Evolutionary conservation across 2,888 invertebrate genomes (phyloP), one percentile per base, ranked within the genome.

Genomic region (Dryococelus australis): DNA sequence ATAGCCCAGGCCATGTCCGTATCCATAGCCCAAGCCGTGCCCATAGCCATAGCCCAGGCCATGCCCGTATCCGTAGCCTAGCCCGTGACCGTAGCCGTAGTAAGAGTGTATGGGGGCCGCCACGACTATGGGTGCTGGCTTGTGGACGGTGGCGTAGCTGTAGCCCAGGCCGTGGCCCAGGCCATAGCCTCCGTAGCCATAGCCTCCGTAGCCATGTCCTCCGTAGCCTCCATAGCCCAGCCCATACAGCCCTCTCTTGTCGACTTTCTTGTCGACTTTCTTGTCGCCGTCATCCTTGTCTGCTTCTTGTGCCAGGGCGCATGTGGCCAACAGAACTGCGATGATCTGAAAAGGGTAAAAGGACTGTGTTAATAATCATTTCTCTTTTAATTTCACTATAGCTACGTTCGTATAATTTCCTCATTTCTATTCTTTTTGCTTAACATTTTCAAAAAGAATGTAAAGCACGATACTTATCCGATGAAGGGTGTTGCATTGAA

Each of bases 21-120:
- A 35, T 1, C 35, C 35, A 4, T 35, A 35, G 35, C 35, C 35
- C 47, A 90, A 89, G 12, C 89, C 89, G 12, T 88, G 84, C 43
- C 47, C 47, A 47, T 47, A 47, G 47, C 90, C 89, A 86, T 90
- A 88, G 78, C 90, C 89, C 27, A 89, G 88, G 84, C 89, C 90
- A 43, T 88, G 87, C 20, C 89, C 90, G n/a, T 84, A 43, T 84
- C 89, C 87, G 53, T 86, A 87, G 27, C 90, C 90, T 24, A 91
- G 87, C 51, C 84, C 86, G 53, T 87, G 89, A n/a, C 65, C n/a
- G 86, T 86, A 89, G n/a, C 90, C 35, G 89, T 89, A 47, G 53
- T 83, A 28, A 13, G 53, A 27, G 83, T 81, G 26, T 20, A 65
- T 8, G 8, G 65, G 65, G 8, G 65, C 20, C 65, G 2, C n/a